These are phyloP conservation scores for Hormaphis cornu DNA, from an alignment of 1,140 invertebrate species.

Conservation along the genomic window DNA sequence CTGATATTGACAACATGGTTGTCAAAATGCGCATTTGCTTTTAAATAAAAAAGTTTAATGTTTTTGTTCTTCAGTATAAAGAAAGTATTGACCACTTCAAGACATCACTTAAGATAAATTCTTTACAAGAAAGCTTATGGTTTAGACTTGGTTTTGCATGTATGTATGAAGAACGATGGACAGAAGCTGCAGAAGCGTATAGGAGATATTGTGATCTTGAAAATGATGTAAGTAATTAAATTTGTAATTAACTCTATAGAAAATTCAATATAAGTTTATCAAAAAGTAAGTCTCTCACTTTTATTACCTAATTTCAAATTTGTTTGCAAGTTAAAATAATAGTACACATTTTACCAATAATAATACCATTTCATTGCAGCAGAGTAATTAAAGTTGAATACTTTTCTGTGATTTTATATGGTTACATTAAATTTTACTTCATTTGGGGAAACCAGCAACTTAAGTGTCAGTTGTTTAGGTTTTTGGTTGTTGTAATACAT, in stretches of 20 bases:
- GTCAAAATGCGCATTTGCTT: too few species aligned
- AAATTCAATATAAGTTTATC: too few species aligned
- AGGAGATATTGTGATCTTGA: slow-evolving; percentile 77
- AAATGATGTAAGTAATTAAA: slow-evolving; percentile 51
- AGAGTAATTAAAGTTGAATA: slow-evolving; percentile 2
- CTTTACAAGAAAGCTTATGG: slow-evolving; percentile 74
- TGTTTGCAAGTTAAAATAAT: too few species aligned
- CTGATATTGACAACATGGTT: too few species aligned
- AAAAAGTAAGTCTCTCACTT: too few species aligned
- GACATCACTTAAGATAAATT: slow-evolving; percentile 72
- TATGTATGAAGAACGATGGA: slow-evolving; percentile 68
- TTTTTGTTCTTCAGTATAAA: slow-evolving; percentile 49
- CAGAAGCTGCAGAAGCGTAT: slow-evolving; percentile 73
- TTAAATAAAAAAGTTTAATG: not conserved
- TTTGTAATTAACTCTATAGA: too few species aligned
- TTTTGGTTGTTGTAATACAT: slow-evolving; percentile 31
- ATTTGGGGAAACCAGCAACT: slow-evolving; percentile 16
- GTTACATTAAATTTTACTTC: slow-evolving; percentile 23
- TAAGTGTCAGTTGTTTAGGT: not conserved
- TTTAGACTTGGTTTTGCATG: slow-evolving; percentile 76
- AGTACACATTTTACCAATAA: not conserved
- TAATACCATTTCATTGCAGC: not conserved
- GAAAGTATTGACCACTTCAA: slow-evolving; percentile 70
- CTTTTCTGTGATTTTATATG: slow-evolving; percentile 4
- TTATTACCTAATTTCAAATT: too few species aligned